Percentiles rank a stretch among this genome's conserved stretches.
phyloP scores from a whole-genome alignment of 2,113 vertebrate species.

The Blennius ocellaris region DNA sequence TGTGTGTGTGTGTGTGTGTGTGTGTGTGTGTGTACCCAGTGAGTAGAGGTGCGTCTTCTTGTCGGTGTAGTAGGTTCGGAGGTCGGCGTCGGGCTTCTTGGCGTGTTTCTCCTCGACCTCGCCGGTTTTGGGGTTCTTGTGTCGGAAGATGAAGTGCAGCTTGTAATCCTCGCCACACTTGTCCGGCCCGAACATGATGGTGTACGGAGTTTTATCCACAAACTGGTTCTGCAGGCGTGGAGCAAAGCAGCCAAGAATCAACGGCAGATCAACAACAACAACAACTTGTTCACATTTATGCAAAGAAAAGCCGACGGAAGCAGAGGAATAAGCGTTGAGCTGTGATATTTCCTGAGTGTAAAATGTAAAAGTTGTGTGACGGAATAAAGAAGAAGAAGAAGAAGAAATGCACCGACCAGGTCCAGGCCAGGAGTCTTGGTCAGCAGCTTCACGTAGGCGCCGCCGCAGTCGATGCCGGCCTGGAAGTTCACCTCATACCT shows the following conservation, averaged over 20 bases:
- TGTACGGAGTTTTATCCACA: conserved; percentile 95
- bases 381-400: not conserved
- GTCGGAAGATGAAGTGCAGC: conserved; percentile 98
- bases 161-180: conserved; percentile 99
- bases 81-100: conserved; percentile 93
- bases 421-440: conserved; percentile 90
- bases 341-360: too few relatives aligned
- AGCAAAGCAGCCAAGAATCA: not conserved
- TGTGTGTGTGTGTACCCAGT: conserved; percentile 80
- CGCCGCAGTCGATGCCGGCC: conserved; percentile 95
- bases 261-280: too few relatives aligned
- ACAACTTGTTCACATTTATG: too few relatives aligned
- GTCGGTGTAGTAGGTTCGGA: conserved; percentile 95
- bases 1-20: not conserved
- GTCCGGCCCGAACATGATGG: conserved; percentile 99
- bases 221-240: conserved; percentile 89
- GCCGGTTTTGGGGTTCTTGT: conserved; percentile 96
- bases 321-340: too few relatives aligned
- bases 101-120: conserved; percentile 95
- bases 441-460: conserved; percentile 96
- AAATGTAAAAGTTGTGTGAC: too few relatives aligned
- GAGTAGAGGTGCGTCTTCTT: conserved; percentile 98
- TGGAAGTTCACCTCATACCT: conserved; percentile 99
- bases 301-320: too few relatives aligned
- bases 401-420: conserved; percentile 87